Base-by-base conservation (phyloP, 35 echinoderm and acorn worm species). In the Holothuria glaberrima region DNA sequence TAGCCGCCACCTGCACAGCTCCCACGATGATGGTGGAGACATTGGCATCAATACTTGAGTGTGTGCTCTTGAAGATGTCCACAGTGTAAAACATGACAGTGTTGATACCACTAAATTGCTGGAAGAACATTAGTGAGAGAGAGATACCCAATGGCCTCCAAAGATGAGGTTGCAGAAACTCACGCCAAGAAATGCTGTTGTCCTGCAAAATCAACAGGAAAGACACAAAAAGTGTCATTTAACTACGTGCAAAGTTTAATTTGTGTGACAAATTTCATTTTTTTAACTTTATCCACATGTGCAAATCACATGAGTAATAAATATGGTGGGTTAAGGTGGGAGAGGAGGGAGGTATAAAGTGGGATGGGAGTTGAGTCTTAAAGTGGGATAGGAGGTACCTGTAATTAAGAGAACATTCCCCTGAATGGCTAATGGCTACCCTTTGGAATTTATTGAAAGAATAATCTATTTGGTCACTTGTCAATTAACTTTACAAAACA, bases 61-160 rank as follows among this genome's bases (percentile, higher is more conserved):
- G 91, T 20, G 93, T 88, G 35, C 80, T 88, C 59, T 89, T 2
- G 82, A 99, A 95, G 63, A 95, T 99, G 17, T 86, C 72, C 3
- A 95, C 94, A 6, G 93, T 90, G 80, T 99, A 93, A 88, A 95
- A 99, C 91, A 95, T 95, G 59, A 99, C 93, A 20, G 97, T 94
- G 27, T 99, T 99, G 76, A 99, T 99, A 46, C 96, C 97, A 32
- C 97, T 95, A 76, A 94, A 99, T 77, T 99, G 97, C 67, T 99
- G 97, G 24, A 99, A 94, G 30, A 99, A 86, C 97, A 99, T 95
- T 66, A 99, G 88, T 7, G 84, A 35, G 0, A 99, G 30, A 3
- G 90, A 93, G 18, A 99, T 95, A 0, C 84, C 10, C 19, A 99
- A 86, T 18, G 97, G 97, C 79, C 84, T 83, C 74, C 86, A 85